A percentile compares a stretch with the other conserved stretches of the same genome.
Conservation (phyloP, 2,888 invertebrate species). For the Ypsolopha scabrella region DNA sequence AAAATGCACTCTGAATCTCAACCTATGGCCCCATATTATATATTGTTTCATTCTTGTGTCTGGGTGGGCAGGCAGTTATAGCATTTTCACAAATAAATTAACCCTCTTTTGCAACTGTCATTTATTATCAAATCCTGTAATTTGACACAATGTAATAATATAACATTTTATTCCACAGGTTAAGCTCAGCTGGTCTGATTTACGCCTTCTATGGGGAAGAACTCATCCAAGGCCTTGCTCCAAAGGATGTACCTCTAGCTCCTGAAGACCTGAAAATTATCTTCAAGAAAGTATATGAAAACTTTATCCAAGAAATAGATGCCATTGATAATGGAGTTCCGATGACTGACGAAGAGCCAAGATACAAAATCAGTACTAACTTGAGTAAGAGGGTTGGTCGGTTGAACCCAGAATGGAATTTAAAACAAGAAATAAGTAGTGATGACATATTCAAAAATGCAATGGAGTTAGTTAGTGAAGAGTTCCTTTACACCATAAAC, state of each 20-base stretch:
- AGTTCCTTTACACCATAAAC: conserved; percentile 80
- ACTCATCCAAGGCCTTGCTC: conserved; percentile 73
- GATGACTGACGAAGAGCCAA: conserved; percentile 79
- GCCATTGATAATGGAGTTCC: conserved; percentile 97
- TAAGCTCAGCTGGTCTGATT: conserved; percentile 95
- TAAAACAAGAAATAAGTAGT: conserved; percentile 54
- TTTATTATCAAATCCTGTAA: neutral
- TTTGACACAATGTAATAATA: neutral
- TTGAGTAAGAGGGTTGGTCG: conserved; percentile 80
- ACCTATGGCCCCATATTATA: no score
- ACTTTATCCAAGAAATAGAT: conserved; percentile 93
- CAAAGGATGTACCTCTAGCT: conserved; percentile 41
- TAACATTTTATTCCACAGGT: conserved; percentile 48
- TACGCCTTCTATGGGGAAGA: conserved; percentile 91
- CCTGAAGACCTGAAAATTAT: conserved; percentile 66
- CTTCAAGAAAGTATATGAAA: conserved; percentile 83
- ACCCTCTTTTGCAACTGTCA: no score
- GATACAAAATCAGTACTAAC: conserved; percentile 83
- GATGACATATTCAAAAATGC: conserved; percentile 82
- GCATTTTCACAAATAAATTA: no score
- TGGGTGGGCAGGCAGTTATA: no score
- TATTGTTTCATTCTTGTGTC: no score
- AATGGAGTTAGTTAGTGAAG: conserved; percentile 79
- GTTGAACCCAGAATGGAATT: conserved; percentile 90
- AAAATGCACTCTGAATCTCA: no score